phyloP scores from a whole-genome alignment of 2,888 invertebrate species.

The Alitta virens region DNA sequence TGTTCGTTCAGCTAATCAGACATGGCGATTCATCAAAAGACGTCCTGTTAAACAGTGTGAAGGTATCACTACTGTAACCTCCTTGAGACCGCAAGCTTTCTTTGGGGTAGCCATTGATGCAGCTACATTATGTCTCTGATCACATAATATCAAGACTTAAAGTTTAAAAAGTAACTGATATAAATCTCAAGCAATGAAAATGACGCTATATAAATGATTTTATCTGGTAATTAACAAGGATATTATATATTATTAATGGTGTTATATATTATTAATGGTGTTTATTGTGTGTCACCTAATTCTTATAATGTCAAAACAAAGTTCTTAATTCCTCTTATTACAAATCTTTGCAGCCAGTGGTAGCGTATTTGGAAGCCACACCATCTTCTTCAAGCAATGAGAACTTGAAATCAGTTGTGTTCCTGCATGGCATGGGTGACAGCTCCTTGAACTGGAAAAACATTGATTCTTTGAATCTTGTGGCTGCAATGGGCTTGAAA shows the following conservation, averaged over 20 bases:
- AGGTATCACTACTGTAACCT: too few relatives aligned
- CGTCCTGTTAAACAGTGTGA: too few relatives aligned
- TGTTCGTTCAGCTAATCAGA: too few relatives aligned
- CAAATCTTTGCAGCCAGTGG: neutral
- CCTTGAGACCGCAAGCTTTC: too few relatives aligned
- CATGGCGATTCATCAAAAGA: too few relatives aligned
- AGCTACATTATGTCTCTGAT: too few relatives aligned
- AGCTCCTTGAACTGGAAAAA: conserved; percentile 58
- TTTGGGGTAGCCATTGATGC: too few relatives aligned
- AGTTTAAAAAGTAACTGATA: too few relatives aligned
- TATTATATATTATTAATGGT: neutral
- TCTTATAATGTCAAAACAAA: neutral
- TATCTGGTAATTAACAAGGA: neutral
- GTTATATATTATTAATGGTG: neutral
- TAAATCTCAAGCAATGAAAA: too few relatives aligned
- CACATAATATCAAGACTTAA: too few relatives aligned
- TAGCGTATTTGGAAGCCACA: conserved; percentile 7
- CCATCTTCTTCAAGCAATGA: conserved; percentile 1
- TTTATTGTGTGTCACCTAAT: neutral
- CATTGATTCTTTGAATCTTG: conserved; percentile 53
- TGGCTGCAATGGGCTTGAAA: conserved; percentile 57
- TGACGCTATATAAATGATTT: too few relatives aligned
- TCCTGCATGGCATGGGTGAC: conserved; percentile 60
- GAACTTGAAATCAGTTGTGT: conserved; percentile 38
- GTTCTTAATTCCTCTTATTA: neutral